A percentile compares a stretch with the other conserved stretches of the same genome.
These are phyloP conservation scores for Sphaeramia orbicularis DNA, from an alignment of 2,797 vertebrate genomes.

Conservation along the genomic window DNA sequence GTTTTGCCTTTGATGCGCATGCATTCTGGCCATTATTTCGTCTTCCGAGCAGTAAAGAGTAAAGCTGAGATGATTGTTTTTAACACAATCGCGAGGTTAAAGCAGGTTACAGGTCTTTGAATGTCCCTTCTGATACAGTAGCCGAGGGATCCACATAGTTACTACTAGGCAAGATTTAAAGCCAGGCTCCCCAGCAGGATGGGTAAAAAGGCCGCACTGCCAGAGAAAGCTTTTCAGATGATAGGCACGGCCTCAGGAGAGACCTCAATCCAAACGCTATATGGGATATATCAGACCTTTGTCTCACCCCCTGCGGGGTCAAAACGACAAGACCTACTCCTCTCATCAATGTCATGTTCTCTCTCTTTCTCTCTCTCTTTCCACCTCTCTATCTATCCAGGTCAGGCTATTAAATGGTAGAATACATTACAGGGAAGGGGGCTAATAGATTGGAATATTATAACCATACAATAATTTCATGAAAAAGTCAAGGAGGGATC, in stretches of 20 bases:
- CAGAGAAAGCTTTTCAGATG: constrained; percentile 57
- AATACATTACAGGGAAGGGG: constrained; percentile 94
- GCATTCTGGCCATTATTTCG: background rate
- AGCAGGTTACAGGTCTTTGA: no score
- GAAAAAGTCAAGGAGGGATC: constrained; percentile 98
- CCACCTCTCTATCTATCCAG: constrained; percentile 69
- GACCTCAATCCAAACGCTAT: constrained; percentile 77
- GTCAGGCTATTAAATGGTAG: constrained; percentile 96
- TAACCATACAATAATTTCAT: constrained; percentile 99
- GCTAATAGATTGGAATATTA: constrained; percentile 99
- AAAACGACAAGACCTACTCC: constrained; percentile 79
- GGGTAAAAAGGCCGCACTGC: constrained; percentile 22
- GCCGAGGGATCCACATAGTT: no score
- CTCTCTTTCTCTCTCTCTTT: constrained; percentile 54
- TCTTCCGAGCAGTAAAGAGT: no score
- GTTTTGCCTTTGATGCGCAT: background rate
- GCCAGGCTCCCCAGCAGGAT: no score
- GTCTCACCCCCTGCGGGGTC: constrained; percentile 76
- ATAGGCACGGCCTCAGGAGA: constrained; percentile 69
- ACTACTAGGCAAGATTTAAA: constrained; percentile 16
- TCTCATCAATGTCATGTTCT: constrained; percentile 77
- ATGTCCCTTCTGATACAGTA: no score
- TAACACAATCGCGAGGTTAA: no score
- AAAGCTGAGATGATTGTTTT: no score
- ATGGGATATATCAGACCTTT: constrained; percentile 78